Evolutionary conservation across 2,113 vertebrate species (phyloP).

Genomic region (Lophura nycthemera): DNA sequence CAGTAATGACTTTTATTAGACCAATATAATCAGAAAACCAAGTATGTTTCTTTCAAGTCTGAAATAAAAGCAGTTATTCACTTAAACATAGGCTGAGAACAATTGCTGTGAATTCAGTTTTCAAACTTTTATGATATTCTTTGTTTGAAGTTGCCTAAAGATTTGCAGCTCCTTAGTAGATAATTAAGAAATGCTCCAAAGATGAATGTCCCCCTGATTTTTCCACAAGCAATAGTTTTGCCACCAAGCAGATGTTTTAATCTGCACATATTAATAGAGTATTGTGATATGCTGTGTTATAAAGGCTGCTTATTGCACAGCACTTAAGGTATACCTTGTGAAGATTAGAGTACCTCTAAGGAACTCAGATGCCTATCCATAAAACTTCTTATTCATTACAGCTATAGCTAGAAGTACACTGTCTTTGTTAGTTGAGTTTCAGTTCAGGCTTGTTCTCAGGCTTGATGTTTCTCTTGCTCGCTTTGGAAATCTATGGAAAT

Average conservation of each 20-base stretch:
- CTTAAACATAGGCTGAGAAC: neutral
- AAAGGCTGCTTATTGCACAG: neutral
- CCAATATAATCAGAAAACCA: neutral
- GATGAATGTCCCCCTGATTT: neutral
- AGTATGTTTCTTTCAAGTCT: neutral
- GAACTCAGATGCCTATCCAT: neutral
- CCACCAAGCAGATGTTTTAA: constrained; percentile 22
- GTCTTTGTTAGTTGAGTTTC: neutral
- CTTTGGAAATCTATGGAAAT: neutral
- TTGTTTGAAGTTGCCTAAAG: neutral
- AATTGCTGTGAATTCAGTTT: constrained; percentile 20
- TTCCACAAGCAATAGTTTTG: neutral
- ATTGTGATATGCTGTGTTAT: neutral
- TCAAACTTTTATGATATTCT: neutral
- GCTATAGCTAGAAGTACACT: neutral
- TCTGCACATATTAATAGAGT: neutral
- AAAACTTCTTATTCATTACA: neutral
- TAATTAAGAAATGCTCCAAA: neutral
- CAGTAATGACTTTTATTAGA: neutral
- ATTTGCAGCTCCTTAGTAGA: neutral
- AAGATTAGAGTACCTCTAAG: neutral
- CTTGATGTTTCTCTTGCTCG: too few species aligned
- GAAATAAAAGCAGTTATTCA: neutral
- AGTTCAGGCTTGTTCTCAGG: neutral
- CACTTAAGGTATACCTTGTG: neutral